Evolutionary conservation across 2,797 vertebrate species (phyloP).

Genomic region (Acanthurus tractus): DNA sequence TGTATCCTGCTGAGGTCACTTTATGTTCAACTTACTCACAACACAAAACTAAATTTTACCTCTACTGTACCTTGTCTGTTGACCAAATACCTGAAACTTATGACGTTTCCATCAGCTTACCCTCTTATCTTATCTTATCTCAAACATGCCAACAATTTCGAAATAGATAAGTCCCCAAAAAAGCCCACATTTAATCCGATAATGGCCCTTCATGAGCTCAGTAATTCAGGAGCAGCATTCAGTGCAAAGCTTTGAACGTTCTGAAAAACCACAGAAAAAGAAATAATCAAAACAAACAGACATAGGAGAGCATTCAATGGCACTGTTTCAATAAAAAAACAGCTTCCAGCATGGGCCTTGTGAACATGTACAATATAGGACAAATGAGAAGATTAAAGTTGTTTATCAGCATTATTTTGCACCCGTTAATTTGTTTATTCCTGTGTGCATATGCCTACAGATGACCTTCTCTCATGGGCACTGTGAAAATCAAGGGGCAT

Average conservation of each 20-base stretch:
- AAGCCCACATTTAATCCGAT: neutral
- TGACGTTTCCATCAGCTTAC: no score
- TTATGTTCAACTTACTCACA: no score
- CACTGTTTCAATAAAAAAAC: constrained; percentile 10
- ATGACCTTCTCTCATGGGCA: neutral
- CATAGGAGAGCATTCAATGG: constrained; percentile 12
- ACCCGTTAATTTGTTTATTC: constrained; percentile 9
- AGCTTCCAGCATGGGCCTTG: constrained; percentile 2
- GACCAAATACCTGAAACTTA: no score
- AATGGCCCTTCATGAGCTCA: neutral
- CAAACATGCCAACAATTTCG: no score
- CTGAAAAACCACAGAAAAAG: constrained; percentile 1
- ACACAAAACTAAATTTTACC: no score
- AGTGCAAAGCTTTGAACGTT: neutral
- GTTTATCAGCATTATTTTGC: constrained; percentile 29
- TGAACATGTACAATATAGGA: constrained; percentile 8
- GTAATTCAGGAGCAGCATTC: neutral
- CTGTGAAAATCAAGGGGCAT: neutral
- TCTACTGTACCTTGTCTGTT: no score
- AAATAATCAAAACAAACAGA: constrained; percentile 19
- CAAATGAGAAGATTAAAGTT: constrained; percentile 7
- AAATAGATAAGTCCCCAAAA: no score
- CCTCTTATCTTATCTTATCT: no score
- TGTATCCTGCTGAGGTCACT: no score
- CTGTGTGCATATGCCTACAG: neutral